Percentiles rank a stretch among this genome's conserved stretches.
These are phyloP conservation scores for Salvelinus namaycush DNA, from an alignment of 2,113 vertebrate species.

Conservation along the genomic window DNA sequence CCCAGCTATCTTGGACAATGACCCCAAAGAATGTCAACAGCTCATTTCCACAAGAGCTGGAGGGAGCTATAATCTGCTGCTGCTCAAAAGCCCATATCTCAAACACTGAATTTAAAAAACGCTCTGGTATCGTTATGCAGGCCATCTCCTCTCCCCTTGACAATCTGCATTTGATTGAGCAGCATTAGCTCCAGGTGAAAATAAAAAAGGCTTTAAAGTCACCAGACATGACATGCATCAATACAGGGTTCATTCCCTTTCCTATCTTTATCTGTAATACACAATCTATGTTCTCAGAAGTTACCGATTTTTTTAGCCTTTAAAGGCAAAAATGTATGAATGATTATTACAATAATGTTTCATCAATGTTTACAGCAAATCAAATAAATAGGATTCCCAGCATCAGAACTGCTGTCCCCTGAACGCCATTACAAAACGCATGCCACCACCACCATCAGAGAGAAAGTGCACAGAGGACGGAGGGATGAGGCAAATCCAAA, in stretches of 20 bases:
- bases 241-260: too few species aligned
- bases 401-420: too few species aligned
- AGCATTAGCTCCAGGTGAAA: too few species aligned
- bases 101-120: slow-evolving; percentile 72
- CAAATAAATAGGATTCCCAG: too few species aligned
- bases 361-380: too few species aligned
- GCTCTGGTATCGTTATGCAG: slow-evolving; percentile 55
- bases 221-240: too few species aligned
- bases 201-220: too few species aligned
- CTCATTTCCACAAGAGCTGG: slow-evolving; percentile 85
- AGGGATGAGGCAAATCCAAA: slow-evolving; percentile 54
- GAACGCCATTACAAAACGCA: not conserved
- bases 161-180: not conserved
- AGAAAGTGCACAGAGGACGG: slow-evolving; percentile 24
- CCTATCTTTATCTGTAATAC: too few species aligned
- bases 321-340: too few species aligned
- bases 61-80: slow-evolving; percentile 78
- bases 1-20: slow-evolving; percentile 82
- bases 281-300: too few species aligned
- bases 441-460: slow-evolving; percentile 1
- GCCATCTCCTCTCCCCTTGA: not conserved
- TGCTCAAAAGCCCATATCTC: slow-evolving; percentile 80
- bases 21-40: slow-evolving; percentile 93
- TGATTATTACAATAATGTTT: too few species aligned
- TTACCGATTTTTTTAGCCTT: too few species aligned